These are phyloP conservation scores for Metaphire vulgaris DNA, from an alignment of 1,140 invertebrate species.

Conservation along the genomic window DNA sequence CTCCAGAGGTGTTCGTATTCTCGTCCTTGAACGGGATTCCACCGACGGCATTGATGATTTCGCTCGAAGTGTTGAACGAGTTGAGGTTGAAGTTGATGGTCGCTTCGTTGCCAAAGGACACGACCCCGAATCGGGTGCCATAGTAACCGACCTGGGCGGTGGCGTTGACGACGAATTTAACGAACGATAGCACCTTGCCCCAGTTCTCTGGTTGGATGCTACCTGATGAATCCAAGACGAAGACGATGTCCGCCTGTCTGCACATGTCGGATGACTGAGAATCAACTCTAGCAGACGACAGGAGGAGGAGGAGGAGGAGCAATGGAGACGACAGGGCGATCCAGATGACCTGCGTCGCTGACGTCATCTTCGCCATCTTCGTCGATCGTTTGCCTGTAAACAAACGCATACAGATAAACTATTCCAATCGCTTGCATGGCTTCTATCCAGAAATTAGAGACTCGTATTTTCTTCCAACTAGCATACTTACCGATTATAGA, in stretches of 20 bases:
- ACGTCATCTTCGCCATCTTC: too few relatives aligned
- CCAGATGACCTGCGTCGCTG: too few relatives aligned
- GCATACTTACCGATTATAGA: too few relatives aligned
- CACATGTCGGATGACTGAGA: not conserved
- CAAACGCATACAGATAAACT: too few relatives aligned
- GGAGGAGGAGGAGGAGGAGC: too few relatives aligned
- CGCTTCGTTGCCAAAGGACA: slow-evolving; percentile 10
- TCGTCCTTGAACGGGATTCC: slow-evolving; percentile 5
- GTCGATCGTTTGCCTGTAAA: too few relatives aligned
- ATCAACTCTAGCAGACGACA: too few relatives aligned
- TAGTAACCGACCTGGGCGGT: not conserved
- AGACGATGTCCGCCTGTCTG: slow-evolving; percentile 20
- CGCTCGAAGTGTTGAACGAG: not conserved
- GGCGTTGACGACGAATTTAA: slow-evolving; percentile 15
- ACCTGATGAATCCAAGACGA: slow-evolving; percentile 26
- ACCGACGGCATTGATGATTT: not conserved
- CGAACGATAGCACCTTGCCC: not conserved
- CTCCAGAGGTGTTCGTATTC: slow-evolving; percentile 27
- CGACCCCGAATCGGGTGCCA: slow-evolving; percentile 4
- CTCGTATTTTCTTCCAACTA: too few relatives aligned
- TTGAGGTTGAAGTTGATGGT: slow-evolving; percentile 7
- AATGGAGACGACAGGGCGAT: too few relatives aligned
- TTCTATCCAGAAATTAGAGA: too few relatives aligned
- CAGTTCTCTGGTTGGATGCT: slow-evolving; percentile 13
- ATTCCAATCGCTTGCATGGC: too few relatives aligned